Evolutionary conservation across 30 jellyfish, hydroid and myxozoan genomes (phyloP), one percentile per base, ranked within the genome.

Genomic region (Kudoa iwatai): DNA sequence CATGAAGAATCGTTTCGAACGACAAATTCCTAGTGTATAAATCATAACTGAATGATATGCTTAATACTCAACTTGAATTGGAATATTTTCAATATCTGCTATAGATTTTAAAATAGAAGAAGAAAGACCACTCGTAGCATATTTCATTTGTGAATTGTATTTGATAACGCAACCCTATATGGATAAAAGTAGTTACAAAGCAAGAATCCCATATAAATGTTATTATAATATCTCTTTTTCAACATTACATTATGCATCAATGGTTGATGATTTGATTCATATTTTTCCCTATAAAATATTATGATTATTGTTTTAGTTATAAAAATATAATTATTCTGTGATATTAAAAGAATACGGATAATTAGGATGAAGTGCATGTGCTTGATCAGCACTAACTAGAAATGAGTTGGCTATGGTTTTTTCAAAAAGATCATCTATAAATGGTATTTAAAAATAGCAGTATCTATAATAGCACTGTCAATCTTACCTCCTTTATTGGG

Each of bases 281-380:
- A 84, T 50, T 67, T 67, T 17, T 52, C 85, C 1, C 83, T 57
- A 20, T 14, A 4, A 12, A 4, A 12, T 7, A 36, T 36, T 36
- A 12, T 12, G 26, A 36, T 4, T 12, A 9, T 7, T 9, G 38
- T 30, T 30, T 30, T 7, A 30, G 38, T 30, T 30, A 7, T 30
- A 30, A 9, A 7, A 30, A 30, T n/a, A 30, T 30, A n/a, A 9
- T 7, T 30, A 30, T n/a, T 7, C n/a, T 7, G n/a, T n/a, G n/a
- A 7, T 43, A 43, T 6, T 10, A 16, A 38, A 10, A 7, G 17
- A 48, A 45, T 59, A 59, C 83, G 61, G 54, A 43, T 59, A 69
- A 35, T 69, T 61, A 20, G 91, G 91, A 47, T 69, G 91, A 11
- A 60, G 77, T 3, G 86, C 91, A 49, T 69, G 91, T 0, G 83